A percentile compares a stretch with the other conserved stretches of the same genome.
phyloP scores from a whole-genome alignment of 2,113 vertebrate species.

The Trichechus manatus region DNA sequence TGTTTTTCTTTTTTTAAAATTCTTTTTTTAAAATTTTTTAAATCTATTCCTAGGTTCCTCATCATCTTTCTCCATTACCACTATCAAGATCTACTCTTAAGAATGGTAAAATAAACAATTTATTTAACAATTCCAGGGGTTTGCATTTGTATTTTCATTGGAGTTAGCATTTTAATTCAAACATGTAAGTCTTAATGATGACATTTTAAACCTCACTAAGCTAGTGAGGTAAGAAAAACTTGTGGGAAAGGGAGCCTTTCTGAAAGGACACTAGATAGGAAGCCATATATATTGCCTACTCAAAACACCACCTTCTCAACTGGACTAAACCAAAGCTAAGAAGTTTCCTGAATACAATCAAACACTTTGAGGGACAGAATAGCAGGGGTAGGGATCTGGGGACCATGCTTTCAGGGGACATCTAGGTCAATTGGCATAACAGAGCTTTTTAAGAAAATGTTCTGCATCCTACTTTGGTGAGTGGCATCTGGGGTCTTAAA shows the following conservation, averaged over 20 bases:
- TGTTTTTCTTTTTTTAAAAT: neutral
- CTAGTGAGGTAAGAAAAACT: neutral
- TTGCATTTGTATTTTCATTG: constrained; percentile 55
- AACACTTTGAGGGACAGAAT: too few species aligned
- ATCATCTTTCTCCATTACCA: neutral
- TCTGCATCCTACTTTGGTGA: too few species aligned
- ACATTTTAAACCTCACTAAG: neutral
- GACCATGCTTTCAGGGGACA: too few species aligned
- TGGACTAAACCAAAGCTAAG: too few species aligned
- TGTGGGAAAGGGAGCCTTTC: neutral
- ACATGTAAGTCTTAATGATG: neutral
- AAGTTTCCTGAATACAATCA: too few species aligned
- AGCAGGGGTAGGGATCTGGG: too few species aligned
- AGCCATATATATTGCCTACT: neutral
- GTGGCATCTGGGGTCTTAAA: too few species aligned
- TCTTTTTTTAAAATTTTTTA: neutral
- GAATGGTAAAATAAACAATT: constrained; percentile 16
- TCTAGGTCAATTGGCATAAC: too few species aligned
- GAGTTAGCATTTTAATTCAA: constrained; percentile 40
- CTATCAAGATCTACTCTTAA: constrained; percentile 23
- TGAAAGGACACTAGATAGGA: neutral
- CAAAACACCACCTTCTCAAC: neutral
- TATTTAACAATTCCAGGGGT: constrained; percentile 19
- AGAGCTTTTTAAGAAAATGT: too few species aligned
- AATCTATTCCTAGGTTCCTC: neutral